Conservation (phyloP, 2,797 vertebrate genomes). For the Chromis chromis region DNA sequence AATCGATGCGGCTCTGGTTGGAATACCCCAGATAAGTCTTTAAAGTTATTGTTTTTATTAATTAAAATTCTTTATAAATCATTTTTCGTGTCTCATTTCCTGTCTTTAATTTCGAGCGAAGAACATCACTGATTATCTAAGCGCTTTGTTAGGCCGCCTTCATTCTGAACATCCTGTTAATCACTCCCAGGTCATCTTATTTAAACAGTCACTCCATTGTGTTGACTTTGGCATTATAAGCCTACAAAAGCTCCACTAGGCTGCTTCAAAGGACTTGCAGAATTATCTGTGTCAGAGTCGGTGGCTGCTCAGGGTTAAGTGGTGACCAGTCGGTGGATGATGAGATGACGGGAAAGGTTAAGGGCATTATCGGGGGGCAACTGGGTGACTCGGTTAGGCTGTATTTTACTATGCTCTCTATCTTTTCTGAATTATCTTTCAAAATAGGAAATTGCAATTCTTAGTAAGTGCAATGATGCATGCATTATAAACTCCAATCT, state of each 20-base stretch:
- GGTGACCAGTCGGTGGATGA: constrained; percentile 45
- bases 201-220: constrained; percentile 66
- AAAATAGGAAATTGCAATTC: neutral
- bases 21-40: neutral
- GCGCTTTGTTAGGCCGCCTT: constrained; percentile 18
- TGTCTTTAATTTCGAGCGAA: neutral
- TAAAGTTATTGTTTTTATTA: neutral
- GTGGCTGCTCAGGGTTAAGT: constrained; percentile 48
- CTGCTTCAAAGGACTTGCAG: constrained; percentile 31
- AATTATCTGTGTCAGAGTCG: constrained; percentile 50
- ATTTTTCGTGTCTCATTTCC: neutral
- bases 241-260: constrained; percentile 44
- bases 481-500: neutral
- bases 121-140: constrained; percentile 10
- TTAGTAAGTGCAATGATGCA: neutral
- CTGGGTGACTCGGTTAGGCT: neutral
- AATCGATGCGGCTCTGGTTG: neutral
- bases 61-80: neutral
- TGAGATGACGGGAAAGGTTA: constrained; percentile 53
- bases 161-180: constrained; percentile 55
- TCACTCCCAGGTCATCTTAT: constrained; percentile 49
- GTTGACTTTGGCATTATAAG: constrained; percentile 49
- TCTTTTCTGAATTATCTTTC: rapidly evolving
- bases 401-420: neutral
- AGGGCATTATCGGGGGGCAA: constrained; percentile 35